These are phyloP conservation scores for Heterodera schachtii DNA, from an alignment of 1,140 invertebrate species.

Conservation along the genomic window DNA sequence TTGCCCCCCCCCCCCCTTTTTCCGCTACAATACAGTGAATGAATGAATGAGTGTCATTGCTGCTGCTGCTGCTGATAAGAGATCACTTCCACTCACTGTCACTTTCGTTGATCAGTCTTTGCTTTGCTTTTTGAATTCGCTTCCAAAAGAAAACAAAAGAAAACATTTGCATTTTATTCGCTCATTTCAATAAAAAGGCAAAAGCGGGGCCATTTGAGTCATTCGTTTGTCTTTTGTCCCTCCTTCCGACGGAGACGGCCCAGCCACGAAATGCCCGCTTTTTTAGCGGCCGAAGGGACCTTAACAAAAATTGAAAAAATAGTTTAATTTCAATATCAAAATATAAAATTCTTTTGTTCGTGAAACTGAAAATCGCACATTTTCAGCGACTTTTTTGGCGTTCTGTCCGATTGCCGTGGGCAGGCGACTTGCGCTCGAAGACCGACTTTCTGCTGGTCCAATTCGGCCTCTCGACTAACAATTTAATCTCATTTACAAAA, in stretches of 20 bases:
- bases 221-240: background rate
- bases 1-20: background rate
- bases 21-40: background rate
- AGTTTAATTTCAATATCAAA: background rate
- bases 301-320: background rate
- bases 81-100: background rate
- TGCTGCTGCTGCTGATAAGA: background rate
- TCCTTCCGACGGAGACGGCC: slow-evolving; percentile 29
- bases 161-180: too few species aligned
- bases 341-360: background rate
- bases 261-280: slow-evolving; percentile 35
- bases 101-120: background rate
- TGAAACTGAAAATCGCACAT: background rate
- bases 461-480: background rate
- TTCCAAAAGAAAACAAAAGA: too few species aligned
- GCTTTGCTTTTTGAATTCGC: too few species aligned
- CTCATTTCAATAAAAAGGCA: too few species aligned
- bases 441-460: slow-evolving; percentile 3
- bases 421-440: slow-evolving; percentile 21
- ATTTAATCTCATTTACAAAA: background rate
- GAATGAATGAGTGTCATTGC: too few species aligned
- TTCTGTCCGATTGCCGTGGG: slow-evolving; percentile 11
- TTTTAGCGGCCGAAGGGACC: slow-evolving; percentile 21
- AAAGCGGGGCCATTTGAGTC: background rate
- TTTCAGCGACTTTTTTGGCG: slow-evolving; percentile 16